Evolutionary conservation across 2,888 invertebrate species (phyloP).

Genomic region (Athalia circularis): DNA sequence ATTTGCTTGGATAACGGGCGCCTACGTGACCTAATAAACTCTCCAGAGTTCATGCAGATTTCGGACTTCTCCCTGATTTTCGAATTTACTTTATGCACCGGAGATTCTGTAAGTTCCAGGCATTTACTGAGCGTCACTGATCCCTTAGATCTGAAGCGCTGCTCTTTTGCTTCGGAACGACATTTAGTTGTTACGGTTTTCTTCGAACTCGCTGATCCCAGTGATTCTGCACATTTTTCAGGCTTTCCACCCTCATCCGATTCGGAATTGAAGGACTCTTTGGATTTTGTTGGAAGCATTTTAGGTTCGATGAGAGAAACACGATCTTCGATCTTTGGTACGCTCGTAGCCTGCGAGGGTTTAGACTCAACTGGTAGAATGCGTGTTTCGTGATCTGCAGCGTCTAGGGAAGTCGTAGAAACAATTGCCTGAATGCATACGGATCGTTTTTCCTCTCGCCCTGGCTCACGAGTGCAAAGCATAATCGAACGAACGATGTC

Average conservation of each 20-base stretch:
- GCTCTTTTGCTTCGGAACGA: conserved; percentile 18
- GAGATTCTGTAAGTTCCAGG: conserved; percentile 21
- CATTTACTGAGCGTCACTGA: conserved; percentile 22
- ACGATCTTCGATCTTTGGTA: neutral
- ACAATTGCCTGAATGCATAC: conserved; percentile 34
- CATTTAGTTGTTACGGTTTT: neutral
- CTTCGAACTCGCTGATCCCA: neutral
- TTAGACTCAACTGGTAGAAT: conserved; percentile 17
- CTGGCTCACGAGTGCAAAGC: conserved; percentile 3
- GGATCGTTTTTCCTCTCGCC: neutral
- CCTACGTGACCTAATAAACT: conserved; percentile 2
- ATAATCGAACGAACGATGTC: conserved; percentile 30
- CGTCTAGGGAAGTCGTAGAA: conserved; percentile 15
- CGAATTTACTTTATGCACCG: conserved; percentile 6
- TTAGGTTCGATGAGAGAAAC: conserved; percentile 3
- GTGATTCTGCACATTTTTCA: neutral
- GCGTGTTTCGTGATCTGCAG: neutral
- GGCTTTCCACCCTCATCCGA: neutral
- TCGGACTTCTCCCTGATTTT: conserved; percentile 9
- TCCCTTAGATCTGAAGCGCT: neutral
- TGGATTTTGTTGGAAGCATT: conserved; percentile 14
- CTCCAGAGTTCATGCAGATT: conserved; percentile 24
- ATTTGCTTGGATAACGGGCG: conserved; percentile 17
- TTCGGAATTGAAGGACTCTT: neutral
- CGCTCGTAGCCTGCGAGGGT: conserved; percentile 15